Base-by-base conservation (phyloP, 1,140 invertebrate species). In the Drosophila tristis region DNA sequence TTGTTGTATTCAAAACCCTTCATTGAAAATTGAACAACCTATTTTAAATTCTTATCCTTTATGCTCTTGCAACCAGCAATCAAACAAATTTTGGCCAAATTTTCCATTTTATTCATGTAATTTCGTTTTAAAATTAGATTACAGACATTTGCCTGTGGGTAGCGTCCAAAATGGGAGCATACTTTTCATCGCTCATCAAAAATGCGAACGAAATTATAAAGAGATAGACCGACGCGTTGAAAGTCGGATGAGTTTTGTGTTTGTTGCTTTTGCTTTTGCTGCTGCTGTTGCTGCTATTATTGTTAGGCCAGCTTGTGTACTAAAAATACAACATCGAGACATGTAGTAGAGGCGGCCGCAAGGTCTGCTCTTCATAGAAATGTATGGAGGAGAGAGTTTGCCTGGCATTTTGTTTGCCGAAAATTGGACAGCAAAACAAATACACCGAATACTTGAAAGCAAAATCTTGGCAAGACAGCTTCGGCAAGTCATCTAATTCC, bases 111-210 rank as follows among this genome's bases (percentile, higher is more conserved):
- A 59, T 72, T 60, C 47, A 63, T 78, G 61, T 80, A 85, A 86
- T 85, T 86, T 80, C n/a, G 54, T 86, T 86, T 78, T 47, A 68
- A 76, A 78, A 85, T 78, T 87, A 53, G 74, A 81, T 86, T 78
- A 60, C 43, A 74, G 35, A 47, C 68, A 78, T 71, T 87, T 81
- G 80, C 67, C 74, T 78, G 9, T 60, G 51, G 73, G 56, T 50
- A 55, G 23, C 56, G 29, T 58, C 42, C 26, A 49, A 64, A 75
- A 42, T 51, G 44, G 57, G 43, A 53, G 56, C 60, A 74, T 65
- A 74, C 54, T 66, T 62, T 74, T 66, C 60, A 35, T 26, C 47
- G 60, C 72, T 58, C 71, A 75, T 76, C 73, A 76, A 76, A 76
- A 76, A 76, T 76, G 72, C 74, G 50, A 56, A 48, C 48, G 31